Evolutionary conservation across 2,113 vertebrate species (phyloP), one percentile per base, ranked within the genome.

Genomic region (Leucoraja erinaceus): DNA sequence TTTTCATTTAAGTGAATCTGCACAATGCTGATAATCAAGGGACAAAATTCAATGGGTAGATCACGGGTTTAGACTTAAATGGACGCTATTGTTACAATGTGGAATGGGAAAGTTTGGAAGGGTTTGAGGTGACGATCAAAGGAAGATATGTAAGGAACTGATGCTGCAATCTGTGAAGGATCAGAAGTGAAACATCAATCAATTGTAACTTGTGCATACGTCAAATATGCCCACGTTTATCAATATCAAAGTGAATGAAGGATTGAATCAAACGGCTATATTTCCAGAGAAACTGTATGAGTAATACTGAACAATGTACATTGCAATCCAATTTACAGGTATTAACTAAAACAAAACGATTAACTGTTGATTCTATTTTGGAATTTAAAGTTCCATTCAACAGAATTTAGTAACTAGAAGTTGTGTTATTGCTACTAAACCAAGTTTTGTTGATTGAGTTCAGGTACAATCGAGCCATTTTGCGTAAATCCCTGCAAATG

Each of bases 401-500:
- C 16, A 10, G 31, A 70, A 72, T 20, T 18, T 91, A 68, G 38
- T 22, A 38, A 54, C 90, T 74, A 25, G 31, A 25, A 74, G 93
- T 59, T 0, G 77, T 93, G 93, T 94, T 93, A 79, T 94, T 90
- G 31, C 66, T 90, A 38, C 95, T 14, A 94, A 94, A 93, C 93
- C 20, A 54, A 96, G 95, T 96, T 96, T 96, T 96, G 95, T 96
- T 96, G 95, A 95, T 94, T 96, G 95, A 95, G 95, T 95, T 94
- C 59, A 81, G 95, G 95, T 95, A 96, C 96, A 96, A 96, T 96
- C 96, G 95, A 96, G 95, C 94, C 96, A 94, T 97, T 96, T 96
- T 97, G 95, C 95, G 95, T 96, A 97, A 96, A 97, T 97, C 97
- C 96, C 96, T 96, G 95, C 96, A 96, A 97, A 97, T 96, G 96